Base-by-base conservation (phyloP, 2,113 vertebrate genomes). In the Dasyurus viverrinus region DNA sequence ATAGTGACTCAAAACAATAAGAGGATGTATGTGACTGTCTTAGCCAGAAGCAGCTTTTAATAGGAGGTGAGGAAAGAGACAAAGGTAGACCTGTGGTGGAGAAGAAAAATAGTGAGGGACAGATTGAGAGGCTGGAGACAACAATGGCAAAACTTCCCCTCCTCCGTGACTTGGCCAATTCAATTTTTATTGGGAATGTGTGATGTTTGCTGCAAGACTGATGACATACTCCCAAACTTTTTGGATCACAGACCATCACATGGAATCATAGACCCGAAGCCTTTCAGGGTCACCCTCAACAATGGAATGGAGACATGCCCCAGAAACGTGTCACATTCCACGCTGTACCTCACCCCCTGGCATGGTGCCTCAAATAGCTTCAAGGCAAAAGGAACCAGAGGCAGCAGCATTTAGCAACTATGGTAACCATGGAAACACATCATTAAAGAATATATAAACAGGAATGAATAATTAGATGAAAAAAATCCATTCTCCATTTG, bases 391-490 rank as follows among this genome's bases (percentile, higher is more conserved):
- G 93, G 97, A 97, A 98, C 97, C 95, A 96, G 93, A 96, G 95
- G 95, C 96, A 97, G 90, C 94, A 91, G 91, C 94, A 91, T 98
- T 98, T 97, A 97, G 96, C 97, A 97, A 96, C 68, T 91, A 93
- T 95, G 95, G 98, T 98, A 97, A 96, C 98, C 98, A 98, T 97
- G 97, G 98, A 94, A 98, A 98, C 95, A 94, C 95, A 94, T 97
- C 97, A 98, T 98, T 98, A 97, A 98, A 98, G 97, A 97, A 96
- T 97, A 98, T 97, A 97, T 96, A 98, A 98, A 98, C 97, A 98
- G 96, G 95, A 97, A 97, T 97, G 98, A 98, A 98, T 98, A 98
- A 98, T 98, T 97, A 98, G 97, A 96, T 95, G 95, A 98, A 93
- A 97, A 97, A 84, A 97, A 97, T 97, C 96, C 91, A 96, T 97